These are phyloP conservation scores for Meloe dianella DNA, from an alignment of 2,888 invertebrate species.

Conservation along the genomic window DNA sequence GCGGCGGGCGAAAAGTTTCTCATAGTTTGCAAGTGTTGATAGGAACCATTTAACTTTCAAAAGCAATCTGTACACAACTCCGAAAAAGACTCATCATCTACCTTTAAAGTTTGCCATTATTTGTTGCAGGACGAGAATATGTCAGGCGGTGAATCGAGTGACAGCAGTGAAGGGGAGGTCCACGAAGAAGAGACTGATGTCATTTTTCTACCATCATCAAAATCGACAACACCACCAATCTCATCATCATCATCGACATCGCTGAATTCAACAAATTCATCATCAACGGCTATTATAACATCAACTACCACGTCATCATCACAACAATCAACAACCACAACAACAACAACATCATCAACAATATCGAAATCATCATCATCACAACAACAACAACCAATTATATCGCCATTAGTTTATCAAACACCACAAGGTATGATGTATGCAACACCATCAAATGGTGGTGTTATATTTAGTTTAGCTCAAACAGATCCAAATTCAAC, in stretches of 20 bases:
- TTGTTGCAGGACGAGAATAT: conserved; percentile 58
- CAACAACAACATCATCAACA: conserved; percentile 25
- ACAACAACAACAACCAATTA: conserved; percentile 39
- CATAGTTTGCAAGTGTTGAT: too few relatives aligned
- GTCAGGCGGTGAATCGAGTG: conserved; percentile 56
- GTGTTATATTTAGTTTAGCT: conserved; percentile 59
- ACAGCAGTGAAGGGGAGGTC: conserved; percentile 56
- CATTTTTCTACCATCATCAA: conserved; percentile 19
- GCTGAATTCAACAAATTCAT: conserved; percentile 20
- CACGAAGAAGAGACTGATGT: conserved; percentile 43
- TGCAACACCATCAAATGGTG: conserved; percentile 59
- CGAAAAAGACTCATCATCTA: too few relatives aligned
- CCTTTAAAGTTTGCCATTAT: too few relatives aligned
- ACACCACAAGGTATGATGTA: conserved; percentile 61
- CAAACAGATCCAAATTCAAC: conserved; percentile 50
- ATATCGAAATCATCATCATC: conserved; percentile 15
- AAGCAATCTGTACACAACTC: too few relatives aligned
- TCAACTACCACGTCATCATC: conserved; percentile 17
- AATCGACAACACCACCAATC: conserved; percentile 41
- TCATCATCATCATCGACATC: conserved; percentile 37
- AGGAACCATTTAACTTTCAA: too few relatives aligned
- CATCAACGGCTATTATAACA: conserved; percentile 24
- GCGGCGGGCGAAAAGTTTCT: too few relatives aligned
- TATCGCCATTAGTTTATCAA: conserved; percentile 57
- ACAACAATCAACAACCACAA: conserved; percentile 37